Evolutionary conservation across 2,888 invertebrate genomes (phyloP), one percentile per base, ranked within the genome.

Genomic region (Catotricha subobsoleta): DNA sequence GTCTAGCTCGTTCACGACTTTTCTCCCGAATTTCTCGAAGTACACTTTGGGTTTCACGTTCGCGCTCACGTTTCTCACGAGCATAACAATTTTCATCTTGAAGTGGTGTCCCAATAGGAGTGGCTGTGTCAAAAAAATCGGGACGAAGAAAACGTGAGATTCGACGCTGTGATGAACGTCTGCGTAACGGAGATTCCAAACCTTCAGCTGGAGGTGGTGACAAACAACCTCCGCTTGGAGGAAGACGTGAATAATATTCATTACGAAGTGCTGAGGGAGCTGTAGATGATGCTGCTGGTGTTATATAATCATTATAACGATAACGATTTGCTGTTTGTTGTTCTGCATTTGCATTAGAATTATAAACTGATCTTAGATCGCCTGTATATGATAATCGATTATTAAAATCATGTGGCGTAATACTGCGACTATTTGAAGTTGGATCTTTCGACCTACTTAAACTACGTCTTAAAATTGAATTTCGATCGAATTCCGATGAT

Each of bases 141-240:
- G 82, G 78, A 23, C 83, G 68, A 43, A 84, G 60, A 59, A 82
- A 83, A 43, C 84, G 65, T 8, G 79, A 80, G 43, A 79, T 71
- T 46, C 77, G 69, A 39, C 75, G 71, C 42, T 69, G 69, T 27
- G 67, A 64, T 42, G 67, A 66, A 27, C 57, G 52, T 43, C 55
- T 53, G 43, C 52, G 52, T 39, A 55, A 45, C 30, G 52, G 51
- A 44, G 53, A 56, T 42, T 51, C 54, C 20, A 52, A 48, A 34
- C 52, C 50, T 44, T 52, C 55, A 43, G 50, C 53, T 19, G 52
- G 48, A 37, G 46, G 46, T 40, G 53, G 53, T 27, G 60, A 59
- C 15, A 58, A 42, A 40, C 50, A 57, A 28, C 55, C 61, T 46
- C 54, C 59, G 41, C 7, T 25, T 6, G 31, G 3, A 16, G 55